Evolutionary conservation across 2,888 invertebrate species (phyloP).

Genomic region (Drosophila mulleri): DNA sequence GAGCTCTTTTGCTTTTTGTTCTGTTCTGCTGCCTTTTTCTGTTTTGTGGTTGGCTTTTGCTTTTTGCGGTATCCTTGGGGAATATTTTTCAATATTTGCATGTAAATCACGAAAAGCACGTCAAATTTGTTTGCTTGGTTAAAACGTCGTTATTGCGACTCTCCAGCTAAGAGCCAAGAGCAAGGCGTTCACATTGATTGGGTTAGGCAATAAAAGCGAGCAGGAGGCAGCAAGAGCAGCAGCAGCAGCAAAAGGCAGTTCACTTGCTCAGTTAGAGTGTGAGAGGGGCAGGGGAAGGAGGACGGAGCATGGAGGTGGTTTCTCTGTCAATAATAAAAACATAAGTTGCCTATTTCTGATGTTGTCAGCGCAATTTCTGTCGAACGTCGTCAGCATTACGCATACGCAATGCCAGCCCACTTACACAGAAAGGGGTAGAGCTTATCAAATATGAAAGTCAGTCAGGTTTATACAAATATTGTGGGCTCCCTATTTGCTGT

Average conservation of each 20-base stretch:
- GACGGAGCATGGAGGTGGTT: neutral
- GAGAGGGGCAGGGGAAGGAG: neutral
- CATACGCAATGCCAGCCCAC: constrained; percentile 56
- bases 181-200: constrained; percentile 68
- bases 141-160: constrained; percentile 77
- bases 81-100: constrained; percentile 83
- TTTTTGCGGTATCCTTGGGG: constrained; percentile 78
- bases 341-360: constrained; percentile 71
- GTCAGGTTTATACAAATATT: constrained; percentile 13
- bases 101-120: constrained; percentile 83
- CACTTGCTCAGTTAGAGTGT: constrained; percentile 32
- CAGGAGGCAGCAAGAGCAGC: constrained; percentile 3
- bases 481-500: neutral
- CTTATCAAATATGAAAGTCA: constrained; percentile 12
- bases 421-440: neutral
- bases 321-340: constrained; percentile 76
- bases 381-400: constrained; percentile 49
- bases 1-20: constrained; percentile 32
- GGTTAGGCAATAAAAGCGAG: constrained; percentile 68
- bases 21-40: constrained; percentile 11
- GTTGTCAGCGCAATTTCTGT: constrained; percentile 67
- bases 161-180: constrained; percentile 26
- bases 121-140: constrained; percentile 82
- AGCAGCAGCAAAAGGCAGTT: constrained; percentile 10
- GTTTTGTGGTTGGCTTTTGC: constrained; percentile 54